Conservation (phyloP, 2,888 invertebrate species). For the Harpalus rubripes region DNA sequence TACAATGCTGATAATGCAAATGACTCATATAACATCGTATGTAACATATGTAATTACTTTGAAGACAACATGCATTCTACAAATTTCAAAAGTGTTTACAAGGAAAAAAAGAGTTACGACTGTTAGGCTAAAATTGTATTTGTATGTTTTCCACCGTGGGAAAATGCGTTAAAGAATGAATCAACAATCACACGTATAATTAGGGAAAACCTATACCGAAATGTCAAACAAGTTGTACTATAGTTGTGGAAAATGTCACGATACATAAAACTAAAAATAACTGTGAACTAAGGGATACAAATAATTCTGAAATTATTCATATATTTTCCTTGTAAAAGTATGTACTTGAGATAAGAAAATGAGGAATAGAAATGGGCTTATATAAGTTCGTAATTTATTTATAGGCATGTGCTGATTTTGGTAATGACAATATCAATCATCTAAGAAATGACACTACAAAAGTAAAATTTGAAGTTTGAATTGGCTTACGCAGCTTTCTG, state of each 20-base stretch:
- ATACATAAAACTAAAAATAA: conserved; percentile 27
- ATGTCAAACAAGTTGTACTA: conserved; percentile 31
- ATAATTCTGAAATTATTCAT: no score
- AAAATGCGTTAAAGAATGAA: conserved; percentile 32
- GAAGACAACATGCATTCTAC: conserved; percentile 38
- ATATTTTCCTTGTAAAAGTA: no score
- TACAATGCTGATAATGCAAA: not conserved
- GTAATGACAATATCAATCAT: no score
- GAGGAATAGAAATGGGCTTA: no score
- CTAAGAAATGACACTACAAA: no score
- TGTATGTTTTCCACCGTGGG: conserved; percentile 50
- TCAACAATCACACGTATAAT: conserved; percentile 31
- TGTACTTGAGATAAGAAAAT: no score
- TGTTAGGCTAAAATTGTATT: conserved; percentile 26
- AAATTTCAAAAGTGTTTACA: conserved; percentile 32
- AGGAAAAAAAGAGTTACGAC: not conserved
- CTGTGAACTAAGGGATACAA: not conserved
- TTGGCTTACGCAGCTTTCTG: no score
- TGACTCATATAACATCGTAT: not conserved
- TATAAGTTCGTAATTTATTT: no score
- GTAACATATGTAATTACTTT: conserved; percentile 8
- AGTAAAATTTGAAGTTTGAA: no score
- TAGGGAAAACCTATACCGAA: conserved; percentile 25
- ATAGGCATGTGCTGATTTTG: no score
- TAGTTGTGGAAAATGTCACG: not conserved